Base-by-base conservation (phyloP, 23 tunicate genomes). In the Ascidia mentula region DNA sequence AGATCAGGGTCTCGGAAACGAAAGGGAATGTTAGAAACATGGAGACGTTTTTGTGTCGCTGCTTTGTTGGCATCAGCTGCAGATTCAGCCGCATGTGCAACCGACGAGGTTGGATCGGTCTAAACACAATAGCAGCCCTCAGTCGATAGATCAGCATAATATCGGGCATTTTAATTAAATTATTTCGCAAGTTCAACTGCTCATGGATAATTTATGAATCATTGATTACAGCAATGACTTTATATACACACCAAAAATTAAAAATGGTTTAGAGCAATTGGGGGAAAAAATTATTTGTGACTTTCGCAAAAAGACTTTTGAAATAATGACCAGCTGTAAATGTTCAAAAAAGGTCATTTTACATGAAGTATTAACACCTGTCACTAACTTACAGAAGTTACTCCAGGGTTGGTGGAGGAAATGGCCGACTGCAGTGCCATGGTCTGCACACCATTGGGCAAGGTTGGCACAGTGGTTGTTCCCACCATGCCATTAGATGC, bases 11-110 rank as follows among this genome's bases (percentile, higher is more conserved):
- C 99, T 24, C 99, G 92, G 60, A 88, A 96, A n/a, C 99, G 84
- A 79, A 96, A 96, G 17, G 99, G 99, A 39, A 96, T 96, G 65
- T 96, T 96, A 18, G 97, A 91, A 38, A 96, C 99, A 46, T 96
- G 99, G 0, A 96, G 90, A 26, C 99, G 87, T 37, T 96, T 96
- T 37, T 93, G 95, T 34, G 79, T 87, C 6, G 84, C 77, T 46
- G 82, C 34, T 45, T 88, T 80, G 59, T 60, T 72, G 31, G 84
- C 79, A 20, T 80, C 82, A 33, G 73, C 33, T 20, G 76, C 76
- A 0, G 75, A 36, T 40, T 36, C 73, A 6, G 72, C 73, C 36
- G 74, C 40, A 38, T 37, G 59, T 3, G 81, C 13, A 6, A 38
- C 38, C 38, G 78, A 36, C 18, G 78, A 74, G 0, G 78, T 46